Evolutionary conservation across 2,113 vertebrate genomes (phyloP), one percentile per base, ranked within the genome.

Genomic region (Amphilophus citrinellus): DNA sequence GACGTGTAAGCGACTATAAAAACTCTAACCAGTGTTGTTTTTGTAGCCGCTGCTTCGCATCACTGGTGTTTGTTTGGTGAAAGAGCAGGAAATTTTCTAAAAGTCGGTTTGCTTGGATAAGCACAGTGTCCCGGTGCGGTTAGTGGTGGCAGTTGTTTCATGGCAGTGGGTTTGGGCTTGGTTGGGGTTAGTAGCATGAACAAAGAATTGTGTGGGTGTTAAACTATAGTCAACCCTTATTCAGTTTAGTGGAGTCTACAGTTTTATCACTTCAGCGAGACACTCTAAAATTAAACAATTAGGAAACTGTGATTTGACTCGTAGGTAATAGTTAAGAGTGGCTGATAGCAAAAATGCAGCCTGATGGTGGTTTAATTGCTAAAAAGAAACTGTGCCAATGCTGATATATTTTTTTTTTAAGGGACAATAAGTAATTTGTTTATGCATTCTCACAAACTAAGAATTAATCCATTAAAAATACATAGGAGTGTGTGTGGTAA

Each of bases 21-120:
- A 65, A 56, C 42, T 30, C 39, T 35, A 14, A 24, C 39, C 53
- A 65, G n/a, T 22, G 24, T 60, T 66, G 65, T 79, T 87, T 89
- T 85, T 71, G 60, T 58, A 90, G 60, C 77, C 66, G n/a, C 42
- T 75, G 76, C 62, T 73, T 87, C 13, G 81, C 53, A 66, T 81
- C 58, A 56, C 20, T 71, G 76, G 18, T 58, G 35, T 56, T 60
- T 84, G 42, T 71, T 60, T 76, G 59, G 63, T 84, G 39, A 32
- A 73, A 20, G 47, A 56, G 47, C 68, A 73, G 68, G 57, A 59
- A 22, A 24, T 59, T 58, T 22, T 5, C 57, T 24, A 58, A 88
- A 61, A 24, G 62, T 79, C 18, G 37, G 79, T 81, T 76, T 82
- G 76, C 79, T 88, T 84, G 35, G 42, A 82, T 73, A 81, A 76